These are phyloP conservation scores for Prunella himalayana DNA, from an alignment of 2,113 vertebrate genomes.

Conservation along the genomic window DNA sequence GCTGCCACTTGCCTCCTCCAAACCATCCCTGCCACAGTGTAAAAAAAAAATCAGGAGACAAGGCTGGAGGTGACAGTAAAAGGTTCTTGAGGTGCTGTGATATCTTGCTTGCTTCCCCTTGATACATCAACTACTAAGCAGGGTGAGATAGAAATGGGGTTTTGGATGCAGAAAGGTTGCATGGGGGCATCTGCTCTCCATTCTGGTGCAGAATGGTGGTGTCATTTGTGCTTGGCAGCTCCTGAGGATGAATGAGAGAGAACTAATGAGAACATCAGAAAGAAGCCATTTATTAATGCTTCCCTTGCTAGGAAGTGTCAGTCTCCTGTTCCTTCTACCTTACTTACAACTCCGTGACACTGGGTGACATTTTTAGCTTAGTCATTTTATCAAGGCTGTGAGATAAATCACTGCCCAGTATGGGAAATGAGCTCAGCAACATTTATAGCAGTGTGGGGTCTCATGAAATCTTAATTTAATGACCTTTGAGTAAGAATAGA, in stretches of 20 bases:
- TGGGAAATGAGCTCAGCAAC: constrained; percentile 11
- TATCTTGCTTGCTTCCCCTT: background rate
- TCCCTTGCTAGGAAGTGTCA: background rate
- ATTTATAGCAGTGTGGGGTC: constrained; percentile 31
- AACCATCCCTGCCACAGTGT: background rate
- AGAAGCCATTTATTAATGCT: constrained; percentile 1
- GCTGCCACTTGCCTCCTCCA: background rate
- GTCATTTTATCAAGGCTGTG: constrained; percentile 10
- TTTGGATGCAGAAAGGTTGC: background rate
- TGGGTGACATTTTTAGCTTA: constrained; percentile 24
- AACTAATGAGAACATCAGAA: constrained; percentile 7
- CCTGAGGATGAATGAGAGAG: background rate
- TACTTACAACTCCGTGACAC: background rate
- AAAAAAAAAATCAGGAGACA: background rate
- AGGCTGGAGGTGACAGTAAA: background rate
- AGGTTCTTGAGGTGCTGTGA: background rate
- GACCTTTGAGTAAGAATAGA: constrained; percentile 35
- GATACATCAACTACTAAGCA: background rate
- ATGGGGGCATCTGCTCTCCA: background rate
- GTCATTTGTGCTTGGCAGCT: background rate
- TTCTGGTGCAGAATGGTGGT: background rate
- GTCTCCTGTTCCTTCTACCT: constrained; percentile 7
- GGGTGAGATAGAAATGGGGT: background rate
- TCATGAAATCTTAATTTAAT: constrained; percentile 58
- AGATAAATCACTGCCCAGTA: constrained; percentile 35